phyloP scores from a whole-genome alignment of 2,113 vertebrate genomes.

The Osmerus mordax region DNA sequence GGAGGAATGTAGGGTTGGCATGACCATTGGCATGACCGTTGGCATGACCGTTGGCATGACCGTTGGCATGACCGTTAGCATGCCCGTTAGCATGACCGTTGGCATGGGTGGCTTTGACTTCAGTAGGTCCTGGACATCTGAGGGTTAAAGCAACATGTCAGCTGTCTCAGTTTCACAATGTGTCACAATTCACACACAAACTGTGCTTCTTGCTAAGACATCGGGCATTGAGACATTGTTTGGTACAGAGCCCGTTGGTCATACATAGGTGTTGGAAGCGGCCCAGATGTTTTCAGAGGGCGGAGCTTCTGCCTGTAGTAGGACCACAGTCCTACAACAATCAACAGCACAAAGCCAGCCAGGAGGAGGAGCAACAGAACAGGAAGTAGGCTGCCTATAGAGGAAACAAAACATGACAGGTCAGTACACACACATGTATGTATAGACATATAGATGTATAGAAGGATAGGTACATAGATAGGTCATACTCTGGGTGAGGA shows the following conservation, averaged over 20 bases:
- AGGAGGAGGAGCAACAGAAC: slow-evolving; percentile 53
- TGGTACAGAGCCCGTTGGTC: neutral
- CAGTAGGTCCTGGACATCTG: slow-evolving; percentile 40
- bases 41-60: slow-evolving; percentile 50
- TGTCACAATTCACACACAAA: neutral
- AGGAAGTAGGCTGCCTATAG: slow-evolving; percentile 50
- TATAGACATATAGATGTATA: neutral
- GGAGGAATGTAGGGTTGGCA: slow-evolving; percentile 83
- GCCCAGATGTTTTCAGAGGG: slow-evolving; percentile 45
- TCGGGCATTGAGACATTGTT: neutral
- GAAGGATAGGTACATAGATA: neutral
- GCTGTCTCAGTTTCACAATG: neutral
- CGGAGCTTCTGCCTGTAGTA: slow-evolving; percentile 55
- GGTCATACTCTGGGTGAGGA: slow-evolving; percentile 61
- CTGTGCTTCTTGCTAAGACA: neutral
- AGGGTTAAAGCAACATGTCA: slow-evolving; percentile 16
- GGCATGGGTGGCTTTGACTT: slow-evolving; percentile 26
- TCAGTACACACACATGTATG: neutral
- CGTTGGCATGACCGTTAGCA: slow-evolving; percentile 42
- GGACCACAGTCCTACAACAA: slow-evolving; percentile 56
- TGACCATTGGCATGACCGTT: slow-evolving; percentile 58
- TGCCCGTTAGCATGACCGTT: neutral
- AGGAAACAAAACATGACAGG: neutral
- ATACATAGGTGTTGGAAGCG: slow-evolving; percentile 33
- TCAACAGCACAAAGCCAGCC: slow-evolving; percentile 49